Percentiles rank a stretch among this genome's conserved stretches.
Conservation (phyloP, 2,113 vertebrate species). For the Varanus komodoensis region DNA sequence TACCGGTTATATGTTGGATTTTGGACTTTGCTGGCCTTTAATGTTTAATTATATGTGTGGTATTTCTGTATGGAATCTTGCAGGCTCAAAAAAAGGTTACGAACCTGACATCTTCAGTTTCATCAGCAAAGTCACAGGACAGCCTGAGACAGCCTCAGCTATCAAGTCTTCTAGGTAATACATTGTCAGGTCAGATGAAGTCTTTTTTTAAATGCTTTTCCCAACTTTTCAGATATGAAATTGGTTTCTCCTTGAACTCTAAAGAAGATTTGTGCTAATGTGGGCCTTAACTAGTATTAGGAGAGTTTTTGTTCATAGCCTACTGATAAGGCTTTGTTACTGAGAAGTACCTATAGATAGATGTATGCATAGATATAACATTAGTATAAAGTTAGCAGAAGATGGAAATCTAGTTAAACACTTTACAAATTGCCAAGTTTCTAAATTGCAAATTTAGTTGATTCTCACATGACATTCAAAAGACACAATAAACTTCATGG, state of each 20-base stretch:
- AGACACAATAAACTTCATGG: not conserved
- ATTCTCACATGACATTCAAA: not conserved
- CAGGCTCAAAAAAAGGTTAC: constrained; percentile 79
- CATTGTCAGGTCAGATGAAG: constrained; percentile 74
- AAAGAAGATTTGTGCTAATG: not conserved
- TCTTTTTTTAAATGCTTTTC: constrained; percentile 60
- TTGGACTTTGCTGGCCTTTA: constrained; percentile 39
- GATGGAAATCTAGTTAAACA: no score
- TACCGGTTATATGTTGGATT: not conserved
- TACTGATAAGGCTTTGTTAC: not conserved
- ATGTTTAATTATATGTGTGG: constrained; percentile 24
- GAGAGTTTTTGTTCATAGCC: not conserved
- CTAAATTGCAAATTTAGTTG: not conserved
- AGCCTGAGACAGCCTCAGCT: constrained; percentile 80
- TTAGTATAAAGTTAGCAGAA: not conserved
- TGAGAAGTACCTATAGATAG: not conserved
- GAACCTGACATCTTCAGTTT: constrained; percentile 77
- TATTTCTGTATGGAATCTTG: constrained; percentile 39
- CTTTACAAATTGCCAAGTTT: not conserved
- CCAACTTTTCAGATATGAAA: constrained; percentile 43
- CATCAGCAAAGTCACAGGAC: constrained; percentile 79
- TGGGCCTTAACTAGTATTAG: not conserved
- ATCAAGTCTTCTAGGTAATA: constrained; percentile 82
- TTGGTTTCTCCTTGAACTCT: not conserved
- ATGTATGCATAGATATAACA: not conserved